A percentile compares a stretch with the other conserved stretches of the same genome.
phyloP scores from a whole-genome alignment of 2,888 invertebrate genomes.

The Dilophus febrilis region DNA sequence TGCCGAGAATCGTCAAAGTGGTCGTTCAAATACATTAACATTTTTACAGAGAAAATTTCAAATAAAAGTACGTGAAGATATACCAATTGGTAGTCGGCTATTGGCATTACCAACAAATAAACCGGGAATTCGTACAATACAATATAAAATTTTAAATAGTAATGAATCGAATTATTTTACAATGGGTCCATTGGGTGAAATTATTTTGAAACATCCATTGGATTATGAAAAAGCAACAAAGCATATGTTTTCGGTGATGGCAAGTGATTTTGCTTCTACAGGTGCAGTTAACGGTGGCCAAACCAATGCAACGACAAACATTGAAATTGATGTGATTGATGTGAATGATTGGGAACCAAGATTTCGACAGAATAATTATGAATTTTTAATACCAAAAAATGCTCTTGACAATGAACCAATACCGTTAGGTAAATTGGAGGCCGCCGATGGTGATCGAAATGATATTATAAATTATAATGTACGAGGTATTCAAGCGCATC shows the following conservation, averaged over 20 bases:
- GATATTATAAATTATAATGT: constrained; percentile 58
- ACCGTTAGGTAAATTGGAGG: constrained; percentile 52
- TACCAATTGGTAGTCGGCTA: constrained; percentile 54
- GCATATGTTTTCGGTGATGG: constrained; percentile 64
- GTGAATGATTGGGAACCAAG: constrained; percentile 90
- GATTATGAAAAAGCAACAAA: constrained; percentile 60
- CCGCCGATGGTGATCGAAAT: constrained; percentile 70
- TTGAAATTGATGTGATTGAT: constrained; percentile 65
- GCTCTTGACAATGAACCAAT: constrained; percentile 25
- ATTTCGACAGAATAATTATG: constrained; percentile 74
- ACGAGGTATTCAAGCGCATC: constrained; percentile 46
- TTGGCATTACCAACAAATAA: constrained; percentile 50
- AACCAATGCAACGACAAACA: constrained; percentile 65
- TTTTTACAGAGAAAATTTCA: constrained; percentile 57
- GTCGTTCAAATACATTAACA: constrained; percentile 29
- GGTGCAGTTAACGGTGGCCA: no score
- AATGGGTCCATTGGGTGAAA: constrained; percentile 62
- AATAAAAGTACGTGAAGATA: constrained; percentile 57
- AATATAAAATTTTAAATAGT: constrained; percentile 59
- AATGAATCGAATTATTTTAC: constrained; percentile 57
- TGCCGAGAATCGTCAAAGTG: no score
- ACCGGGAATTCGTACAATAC: constrained; percentile 41
- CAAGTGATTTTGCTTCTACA: constrained; percentile 33
- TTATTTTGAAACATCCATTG: constrained; percentile 52
- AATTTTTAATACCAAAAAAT: constrained; percentile 39